A percentile compares a stretch with the other conserved stretches of the same genome.
phyloP scores from a whole-genome alignment of 2,888 invertebrate species.

The Hipparchia semele region DNA sequence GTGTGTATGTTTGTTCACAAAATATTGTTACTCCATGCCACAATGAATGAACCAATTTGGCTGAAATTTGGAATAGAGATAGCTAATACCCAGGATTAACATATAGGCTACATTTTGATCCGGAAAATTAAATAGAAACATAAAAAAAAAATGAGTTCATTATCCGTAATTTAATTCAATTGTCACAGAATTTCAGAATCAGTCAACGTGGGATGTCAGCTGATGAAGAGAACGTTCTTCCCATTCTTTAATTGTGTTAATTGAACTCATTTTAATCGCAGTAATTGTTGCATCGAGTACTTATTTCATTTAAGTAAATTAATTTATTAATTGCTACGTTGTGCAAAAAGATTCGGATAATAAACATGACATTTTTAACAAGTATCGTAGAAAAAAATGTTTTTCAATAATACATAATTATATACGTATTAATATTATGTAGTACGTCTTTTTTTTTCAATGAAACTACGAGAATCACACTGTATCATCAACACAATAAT shows the following conservation, averaged over 20 bases:
- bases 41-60: too few relatives aligned
- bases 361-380: not conserved
- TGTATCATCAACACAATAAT: too few relatives aligned
- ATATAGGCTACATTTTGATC: too few relatives aligned
- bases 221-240: not conserved
- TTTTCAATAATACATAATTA: too few relatives aligned
- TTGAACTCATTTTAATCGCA: constrained; percentile 29
- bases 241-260: constrained; percentile 31
- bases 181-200: not conserved
- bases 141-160: constrained; percentile 2
- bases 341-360: not conserved
- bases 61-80: too few relatives aligned
- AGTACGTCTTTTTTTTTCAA: too few relatives aligned
- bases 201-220: constrained; percentile 31
- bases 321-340: constrained; percentile 12
- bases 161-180: constrained; percentile 9
- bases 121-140: not conserved
- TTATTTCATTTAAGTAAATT: not conserved
- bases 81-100: too few relatives aligned
- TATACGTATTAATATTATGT: too few relatives aligned
- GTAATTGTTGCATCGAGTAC: constrained; percentile 24
- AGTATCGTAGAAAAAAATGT: not conserved
- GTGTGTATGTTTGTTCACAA: too few relatives aligned
- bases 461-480: too few relatives aligned
- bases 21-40: too few relatives aligned